Base-by-base conservation (phyloP, 2,797 vertebrate species). In the Aotus griseimembra region DNA sequence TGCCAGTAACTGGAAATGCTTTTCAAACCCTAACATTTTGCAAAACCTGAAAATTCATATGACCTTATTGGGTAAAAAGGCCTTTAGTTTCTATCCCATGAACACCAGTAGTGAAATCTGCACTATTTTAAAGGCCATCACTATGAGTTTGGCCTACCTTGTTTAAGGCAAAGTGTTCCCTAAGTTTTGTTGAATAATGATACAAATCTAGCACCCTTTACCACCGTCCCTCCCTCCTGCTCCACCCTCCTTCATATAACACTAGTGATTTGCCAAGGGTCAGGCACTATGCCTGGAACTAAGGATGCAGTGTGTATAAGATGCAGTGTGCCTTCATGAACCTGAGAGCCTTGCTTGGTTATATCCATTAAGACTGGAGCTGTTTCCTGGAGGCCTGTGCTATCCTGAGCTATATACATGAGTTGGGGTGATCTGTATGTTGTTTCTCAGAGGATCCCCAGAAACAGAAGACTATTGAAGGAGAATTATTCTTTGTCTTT, bases 1-100 rank as follows among this genome's bases (percentile, higher is more conserved):
- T 97, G 87, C 77, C 17, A 92, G 97, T 28, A 81, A 93, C 93
- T 97, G 96, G 98, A 98, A 98, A 98, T 96, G 93, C 86, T 98
- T 98, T 98, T 98, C 95, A 97, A 98, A 98, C 88, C 89, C 93
- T 98, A 98, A 96, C 97, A 97, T 98, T 98, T 98, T 97, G 83
- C 85, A 98, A 94, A 97, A 79, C 46, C 97, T 97, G 90, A 97
- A 97, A 97, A 97, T 94, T 97, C 91, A 44, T 17, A 28, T 67
- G 75, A 90, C 72, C 83, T 96, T 94, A 81, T 26, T 80, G 84
- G 80, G 87, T 90, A 86, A 97, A 95, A 96, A 94, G 57, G 58
- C 57, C 64, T 90, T 87, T 92, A 1, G 1, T 93, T 91, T 96
- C 72, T 95, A 93, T 46, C 52, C 9, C 22, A 84, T 55, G 84